These are phyloP conservation scores for Axea sp. DNA, from an alignment of 2,888 invertebrate genomes.

Conservation along the genomic window DNA sequence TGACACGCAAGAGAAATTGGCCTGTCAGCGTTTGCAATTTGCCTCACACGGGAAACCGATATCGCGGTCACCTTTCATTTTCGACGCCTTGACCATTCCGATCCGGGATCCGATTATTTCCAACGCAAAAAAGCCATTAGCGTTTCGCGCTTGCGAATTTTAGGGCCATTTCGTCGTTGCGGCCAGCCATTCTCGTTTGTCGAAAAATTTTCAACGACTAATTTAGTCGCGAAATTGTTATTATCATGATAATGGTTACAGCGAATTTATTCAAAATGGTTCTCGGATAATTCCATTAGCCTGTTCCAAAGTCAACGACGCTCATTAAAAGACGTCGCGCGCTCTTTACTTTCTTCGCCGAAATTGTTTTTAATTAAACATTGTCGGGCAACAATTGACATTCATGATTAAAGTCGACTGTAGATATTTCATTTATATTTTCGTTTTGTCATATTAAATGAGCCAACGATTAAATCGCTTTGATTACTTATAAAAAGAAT, in stretches of 20 bases:
- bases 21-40: too few relatives aligned
- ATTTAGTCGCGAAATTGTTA: conserved; percentile 23
- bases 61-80: too few relatives aligned
- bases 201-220: conserved; percentile 1
- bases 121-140: too few relatives aligned
- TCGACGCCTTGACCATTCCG: too few relatives aligned
- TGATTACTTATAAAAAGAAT: too few relatives aligned
- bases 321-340: conserved; percentile 8
- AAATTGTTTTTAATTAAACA: conserved; percentile 27
- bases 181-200: not conserved
- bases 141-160: too few relatives aligned
- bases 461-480: not conserved
- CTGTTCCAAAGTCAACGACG: conserved; percentile 7
- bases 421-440: conserved; percentile 2
- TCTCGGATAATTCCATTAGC: conserved; percentile 22
- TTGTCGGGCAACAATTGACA: not conserved
- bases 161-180: not conserved
- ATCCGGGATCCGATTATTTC: too few relatives aligned
- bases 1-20: too few relatives aligned
- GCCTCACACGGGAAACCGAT: too few relatives aligned
- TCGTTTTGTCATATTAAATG: not conserved
- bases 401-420: not conserved
- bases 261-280: conserved; percentile 31
- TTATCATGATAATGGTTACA: conserved; percentile 15
- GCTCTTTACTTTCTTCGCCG: not conserved